Conservation (phyloP, 2,888 invertebrate species). For the Lepidonotus clava region DNA sequence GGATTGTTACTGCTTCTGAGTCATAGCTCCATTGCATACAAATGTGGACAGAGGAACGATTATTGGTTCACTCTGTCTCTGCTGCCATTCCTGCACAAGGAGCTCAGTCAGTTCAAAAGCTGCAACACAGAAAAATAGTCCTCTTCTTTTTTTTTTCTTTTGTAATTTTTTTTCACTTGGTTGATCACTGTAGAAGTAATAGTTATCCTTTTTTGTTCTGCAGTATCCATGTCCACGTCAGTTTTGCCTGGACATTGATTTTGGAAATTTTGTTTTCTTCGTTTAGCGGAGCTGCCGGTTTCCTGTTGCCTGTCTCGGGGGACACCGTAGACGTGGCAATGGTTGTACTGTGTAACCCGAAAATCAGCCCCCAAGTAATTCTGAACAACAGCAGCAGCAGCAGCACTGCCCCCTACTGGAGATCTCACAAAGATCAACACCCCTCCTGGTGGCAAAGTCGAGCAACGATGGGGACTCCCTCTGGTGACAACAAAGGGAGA, state of each 20-base stretch:
- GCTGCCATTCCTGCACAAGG: slow-evolving; percentile 50
- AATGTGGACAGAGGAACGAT: slow-evolving; percentile 49
- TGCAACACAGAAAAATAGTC: slow-evolving; percentile 52
- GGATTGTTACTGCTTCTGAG: slow-evolving; percentile 26
- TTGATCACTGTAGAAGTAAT: slow-evolving; percentile 20
- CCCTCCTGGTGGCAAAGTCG: slow-evolving; percentile 32
- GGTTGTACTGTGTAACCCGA: too few relatives aligned
- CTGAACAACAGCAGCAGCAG: slow-evolving; percentile 8
- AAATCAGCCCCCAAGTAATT: neutral
- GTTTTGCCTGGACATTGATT: slow-evolving; percentile 33
- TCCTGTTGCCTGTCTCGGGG: neutral
- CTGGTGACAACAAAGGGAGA: slow-evolving; percentile 3
- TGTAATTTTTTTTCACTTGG: neutral
- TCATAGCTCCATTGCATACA: slow-evolving; percentile 49
- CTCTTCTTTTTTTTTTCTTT: slow-evolving; percentile 15
- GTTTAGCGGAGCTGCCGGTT: slow-evolving; percentile 3
- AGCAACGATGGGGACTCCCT: neutral
- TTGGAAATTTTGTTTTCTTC: neutral
- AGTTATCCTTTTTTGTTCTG: neutral
- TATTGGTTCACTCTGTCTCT: slow-evolving; percentile 41
- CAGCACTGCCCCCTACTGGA: slow-evolving; percentile 30
- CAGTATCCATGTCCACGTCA: neutral
- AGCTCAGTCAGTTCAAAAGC: slow-evolving; percentile 52
- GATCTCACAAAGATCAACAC: slow-evolving; percentile 15
- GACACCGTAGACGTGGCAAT: neutral